A percentile compares a stretch with the other conserved stretches of the same genome.
Conservation (phyloP, 2,113 vertebrate species). For the Tetrax tetrax region DNA sequence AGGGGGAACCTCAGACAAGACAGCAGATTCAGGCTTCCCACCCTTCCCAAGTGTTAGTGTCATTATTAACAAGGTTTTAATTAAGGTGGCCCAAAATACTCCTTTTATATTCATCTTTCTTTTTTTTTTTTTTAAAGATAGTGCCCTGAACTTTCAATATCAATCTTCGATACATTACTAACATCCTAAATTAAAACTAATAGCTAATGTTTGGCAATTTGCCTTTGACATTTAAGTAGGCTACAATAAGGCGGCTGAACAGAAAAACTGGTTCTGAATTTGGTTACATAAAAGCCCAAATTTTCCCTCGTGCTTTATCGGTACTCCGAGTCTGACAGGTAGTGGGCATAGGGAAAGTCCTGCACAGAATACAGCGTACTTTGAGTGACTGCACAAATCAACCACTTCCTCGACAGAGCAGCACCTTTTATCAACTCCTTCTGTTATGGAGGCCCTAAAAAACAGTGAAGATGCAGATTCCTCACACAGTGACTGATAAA, state of each 20-base stretch:
- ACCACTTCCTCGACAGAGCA: neutral
- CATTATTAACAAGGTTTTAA: neutral
- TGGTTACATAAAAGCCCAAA: neutral
- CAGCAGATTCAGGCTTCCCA: neutral
- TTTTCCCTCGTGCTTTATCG: neutral
- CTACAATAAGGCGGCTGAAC: neutral
- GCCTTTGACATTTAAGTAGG: neutral
- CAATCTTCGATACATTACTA: neutral
- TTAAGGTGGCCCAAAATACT: neutral
- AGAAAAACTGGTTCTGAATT: neutral
- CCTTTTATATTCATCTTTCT: neutral
- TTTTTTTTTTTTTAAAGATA: neutral
- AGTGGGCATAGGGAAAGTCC: neutral
- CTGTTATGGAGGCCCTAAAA: neutral
- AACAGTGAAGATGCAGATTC: neutral
- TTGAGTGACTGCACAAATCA: neutral
- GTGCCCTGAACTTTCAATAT: neutral
- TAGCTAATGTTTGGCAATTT: neutral
- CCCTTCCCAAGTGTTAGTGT: neutral
- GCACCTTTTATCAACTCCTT: neutral
- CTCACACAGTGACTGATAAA: neutral
- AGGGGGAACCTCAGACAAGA: neutral
- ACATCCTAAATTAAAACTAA: neutral
- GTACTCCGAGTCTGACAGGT: neutral
- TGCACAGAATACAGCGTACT: neutral